Evolutionary conservation across 2,113 vertebrate genomes (phyloP), one percentile per base, ranked within the genome.

Genomic region (Coregonus clupeaformis): DNA sequence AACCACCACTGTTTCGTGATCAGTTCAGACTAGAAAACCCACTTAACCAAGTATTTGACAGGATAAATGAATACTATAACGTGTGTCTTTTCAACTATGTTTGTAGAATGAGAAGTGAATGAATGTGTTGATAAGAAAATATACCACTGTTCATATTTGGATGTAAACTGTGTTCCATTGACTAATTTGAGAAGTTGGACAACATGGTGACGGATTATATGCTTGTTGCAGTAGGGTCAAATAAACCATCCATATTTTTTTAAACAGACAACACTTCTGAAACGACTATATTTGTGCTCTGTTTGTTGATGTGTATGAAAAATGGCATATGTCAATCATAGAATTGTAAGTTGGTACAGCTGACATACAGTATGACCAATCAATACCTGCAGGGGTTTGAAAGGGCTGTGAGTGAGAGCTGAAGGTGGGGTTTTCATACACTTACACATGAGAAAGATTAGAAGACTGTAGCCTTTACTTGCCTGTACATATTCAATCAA

Each of bases 211-310:
- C 72, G 64, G 83, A 90, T 90, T 84, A 86, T 88, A 87, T 84
- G 89, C 88, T 91, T 92, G 88, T 92, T 84, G 88, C 84, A 87
- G 88, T 91, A 87, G 90, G 87, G 82, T 90, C 87, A 91, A 93
- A 92, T 93, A 93, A 93, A 93, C 83, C 82, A 89, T 92, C 84
- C 89, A 91, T 93, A 93, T 92, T 94, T 94, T 93, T 92, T 79
- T 91, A 93, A 93, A 88, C 86, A 90, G 80, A 81, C 57, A 75
- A 27, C 42, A 68, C 24, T 52, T 42, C 27, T 55, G 47, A 27
- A 73, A 60, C 0, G 69, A 73, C 49, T 69, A 57, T 73, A 47
- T 69, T 70, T 65, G 7, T 65, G 22, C 22, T 25, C 25, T 65
- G 7, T 11, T 29, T 18, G 63, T 25, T 29, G 25, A 62, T 62